Base-by-base conservation (phyloP, 2,888 invertebrate genomes). In the Metellina segmentata region DNA sequence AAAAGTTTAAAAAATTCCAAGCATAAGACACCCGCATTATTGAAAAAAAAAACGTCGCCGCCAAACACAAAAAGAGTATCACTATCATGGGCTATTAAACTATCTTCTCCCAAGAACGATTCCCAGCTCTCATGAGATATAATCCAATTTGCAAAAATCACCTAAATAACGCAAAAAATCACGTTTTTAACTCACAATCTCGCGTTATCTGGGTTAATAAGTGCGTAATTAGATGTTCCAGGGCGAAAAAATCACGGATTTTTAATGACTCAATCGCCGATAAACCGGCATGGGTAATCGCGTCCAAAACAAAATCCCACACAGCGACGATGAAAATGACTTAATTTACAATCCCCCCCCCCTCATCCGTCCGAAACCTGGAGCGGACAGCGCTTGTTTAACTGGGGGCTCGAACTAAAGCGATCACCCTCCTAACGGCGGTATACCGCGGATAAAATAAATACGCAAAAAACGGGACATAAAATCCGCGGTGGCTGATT, bases 401-500 rank as follows among this genome's bases (percentile, higher is more conserved):
- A 79, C 75, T 34, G n/a, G n/a, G n/a, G n/a, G 75, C 75, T 48
- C 7, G 49, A n/a, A 11, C 19, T n/a, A 19, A 20, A 20, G 16
- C 20, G 7, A 20, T 52, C 78, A 13, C 52, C 78, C 16, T 8
- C 74, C 74, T 85, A 85, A 75, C 85, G 52, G 53, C 85, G 75
- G 48, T 75, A 20, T n/a, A 61, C 61, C 7, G 20, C 20, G 20
- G n/a, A 75, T 34, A 85, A 82, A 82, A 61, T 61, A 61, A 61
- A 61, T 61, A 61, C 61, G 61, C 61, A 61, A 61, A 85, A 77
- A 77, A 20, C 8, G n/a, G 7, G 61, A 70, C 78, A 87, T 78
- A 81, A 78, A 72, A 79, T 90, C 83, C 16, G 70, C 70, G 53
- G 19, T 77, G 19, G 83, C 82, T 78, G 78, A 90, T 90, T 90